Percentiles rank a stretch among this genome's conserved stretches.
These are phyloP conservation scores for Brotula barbata DNA, from an alignment of 2,797 vertebrate species.

Conservation along the genomic window DNA sequence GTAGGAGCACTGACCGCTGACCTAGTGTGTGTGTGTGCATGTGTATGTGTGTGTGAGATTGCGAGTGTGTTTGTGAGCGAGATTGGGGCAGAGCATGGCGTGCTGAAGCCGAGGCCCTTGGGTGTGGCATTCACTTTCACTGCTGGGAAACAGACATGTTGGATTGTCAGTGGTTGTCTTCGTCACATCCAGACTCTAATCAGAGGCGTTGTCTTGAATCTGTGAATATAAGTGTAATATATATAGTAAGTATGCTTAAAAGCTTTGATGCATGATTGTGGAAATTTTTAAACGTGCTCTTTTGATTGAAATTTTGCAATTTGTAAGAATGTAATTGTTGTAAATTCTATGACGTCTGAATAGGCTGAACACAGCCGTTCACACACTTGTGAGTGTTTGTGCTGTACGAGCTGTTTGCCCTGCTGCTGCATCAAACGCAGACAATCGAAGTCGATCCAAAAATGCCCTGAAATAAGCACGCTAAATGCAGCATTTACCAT, in stretches of 20 bases:
- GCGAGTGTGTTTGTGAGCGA: no score
- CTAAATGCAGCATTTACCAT: conserved; percentile 1
- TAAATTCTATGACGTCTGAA: background rate
- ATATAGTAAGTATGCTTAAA: background rate
- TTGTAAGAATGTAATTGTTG: no score
- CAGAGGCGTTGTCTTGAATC: background rate
- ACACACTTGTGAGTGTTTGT: no score
- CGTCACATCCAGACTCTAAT: background rate
- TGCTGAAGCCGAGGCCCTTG: conserved; percentile 17
- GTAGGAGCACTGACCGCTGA: conserved; percentile 2
- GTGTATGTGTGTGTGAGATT: no score
- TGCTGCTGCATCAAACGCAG: background rate
- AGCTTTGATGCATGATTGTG: background rate
- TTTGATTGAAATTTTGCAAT: no score
- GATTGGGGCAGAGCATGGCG: no score
- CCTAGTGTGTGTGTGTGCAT: conserved; percentile 10
- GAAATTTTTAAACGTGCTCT: no score
- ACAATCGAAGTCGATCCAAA: background rate
- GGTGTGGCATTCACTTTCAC: conserved; percentile 46
- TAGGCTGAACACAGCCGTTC: background rate
- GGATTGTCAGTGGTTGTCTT: no score
- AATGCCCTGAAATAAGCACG: background rate
- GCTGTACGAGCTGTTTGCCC: background rate
- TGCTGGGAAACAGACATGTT: background rate
- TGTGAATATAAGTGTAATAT: no score